These are phyloP conservation scores for Boloria euphrosyne DNA, from an alignment of 2,888 invertebrate genomes.

Conservation along the genomic window DNA sequence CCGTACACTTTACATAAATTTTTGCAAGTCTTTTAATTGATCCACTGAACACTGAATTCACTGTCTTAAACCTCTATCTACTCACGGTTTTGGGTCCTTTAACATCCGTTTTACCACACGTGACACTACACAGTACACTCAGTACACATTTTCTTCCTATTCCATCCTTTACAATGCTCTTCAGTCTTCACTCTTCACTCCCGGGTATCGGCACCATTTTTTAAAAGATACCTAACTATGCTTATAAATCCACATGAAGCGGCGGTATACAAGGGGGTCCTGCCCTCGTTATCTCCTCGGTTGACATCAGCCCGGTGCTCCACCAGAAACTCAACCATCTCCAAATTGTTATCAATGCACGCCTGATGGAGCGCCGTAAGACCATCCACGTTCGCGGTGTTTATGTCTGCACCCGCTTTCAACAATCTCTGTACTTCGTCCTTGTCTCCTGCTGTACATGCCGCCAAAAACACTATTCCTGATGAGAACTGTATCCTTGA, in stretches of 20 bases:
- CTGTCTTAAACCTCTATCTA: no score
- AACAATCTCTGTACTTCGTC: slow-evolving; percentile 97
- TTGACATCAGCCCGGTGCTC: slow-evolving; percentile 97
- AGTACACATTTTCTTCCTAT: no score
- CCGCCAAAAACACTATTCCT: slow-evolving; percentile 98
- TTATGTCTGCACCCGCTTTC: slow-evolving; percentile 97
- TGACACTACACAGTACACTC: no score
- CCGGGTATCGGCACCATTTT: no score
- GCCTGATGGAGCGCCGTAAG: slow-evolving; percentile 99
- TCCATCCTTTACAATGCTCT: no score
- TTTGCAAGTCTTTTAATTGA: no score
- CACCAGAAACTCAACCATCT: slow-evolving; percentile 99
- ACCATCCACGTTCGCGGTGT: slow-evolving; percentile 99
- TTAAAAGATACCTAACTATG: slow-evolving; percentile 84
- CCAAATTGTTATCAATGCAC: slow-evolving; percentile 99
- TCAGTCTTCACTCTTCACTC: no score
- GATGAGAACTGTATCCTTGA: slow-evolving; percentile 96
- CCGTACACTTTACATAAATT: no score
- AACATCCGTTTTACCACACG: no score
- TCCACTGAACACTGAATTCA: no score
- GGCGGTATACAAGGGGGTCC: slow-evolving; percentile 99
- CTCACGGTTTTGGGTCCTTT: no score
- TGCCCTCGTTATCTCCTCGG: slow-evolving; percentile 99
- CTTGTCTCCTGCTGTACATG: slow-evolving; percentile 98
- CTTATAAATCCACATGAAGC: slow-evolving; percentile 96